phyloP scores from a whole-genome alignment of 2,888 invertebrate genomes.

The Myopa testacea region DNA sequence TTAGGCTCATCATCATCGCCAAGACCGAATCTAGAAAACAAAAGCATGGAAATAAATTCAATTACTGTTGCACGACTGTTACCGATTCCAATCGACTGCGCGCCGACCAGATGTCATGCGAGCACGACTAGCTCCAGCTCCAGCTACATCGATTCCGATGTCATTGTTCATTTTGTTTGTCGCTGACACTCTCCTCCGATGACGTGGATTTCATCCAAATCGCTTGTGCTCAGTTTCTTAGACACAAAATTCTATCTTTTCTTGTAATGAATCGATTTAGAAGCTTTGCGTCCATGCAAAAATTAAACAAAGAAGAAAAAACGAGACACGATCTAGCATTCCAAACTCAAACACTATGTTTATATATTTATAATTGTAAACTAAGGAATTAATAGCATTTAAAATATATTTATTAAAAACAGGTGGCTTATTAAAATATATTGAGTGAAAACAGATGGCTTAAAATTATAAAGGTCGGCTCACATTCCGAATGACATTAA shows the following conservation, averaged over 20 bases:
- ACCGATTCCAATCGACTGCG: slow-evolving; percentile 52
- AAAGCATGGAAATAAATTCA: background rate
- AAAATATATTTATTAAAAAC: no score
- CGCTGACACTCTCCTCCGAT: background rate
- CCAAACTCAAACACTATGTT: no score
- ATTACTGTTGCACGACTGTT: background rate
- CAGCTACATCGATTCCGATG: background rate
- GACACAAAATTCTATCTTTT: background rate
- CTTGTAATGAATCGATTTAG: slow-evolving; percentile 8
- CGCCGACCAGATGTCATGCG: slow-evolving; percentile 37
- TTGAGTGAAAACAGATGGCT: no score
- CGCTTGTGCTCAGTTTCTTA: background rate
- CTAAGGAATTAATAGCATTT: no score
- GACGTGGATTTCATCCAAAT: slow-evolving; percentile 17
- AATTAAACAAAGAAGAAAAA: background rate
- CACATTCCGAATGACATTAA: no score
- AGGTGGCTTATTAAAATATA: no score
- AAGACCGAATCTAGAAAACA: slow-evolving; percentile 53
- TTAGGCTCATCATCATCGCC: slow-evolving; percentile 65
- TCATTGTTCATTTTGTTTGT: slow-evolving; percentile 9
- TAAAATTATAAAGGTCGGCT: no score
- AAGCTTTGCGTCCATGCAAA: slow-evolving; percentile 11
- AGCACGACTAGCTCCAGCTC: slow-evolving; percentile 8
- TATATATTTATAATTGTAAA: no score
- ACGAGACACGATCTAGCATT: background rate